phyloP scores from a whole-genome alignment of 2,113 vertebrate genomes.

The Toxotes chatareus region DNA sequence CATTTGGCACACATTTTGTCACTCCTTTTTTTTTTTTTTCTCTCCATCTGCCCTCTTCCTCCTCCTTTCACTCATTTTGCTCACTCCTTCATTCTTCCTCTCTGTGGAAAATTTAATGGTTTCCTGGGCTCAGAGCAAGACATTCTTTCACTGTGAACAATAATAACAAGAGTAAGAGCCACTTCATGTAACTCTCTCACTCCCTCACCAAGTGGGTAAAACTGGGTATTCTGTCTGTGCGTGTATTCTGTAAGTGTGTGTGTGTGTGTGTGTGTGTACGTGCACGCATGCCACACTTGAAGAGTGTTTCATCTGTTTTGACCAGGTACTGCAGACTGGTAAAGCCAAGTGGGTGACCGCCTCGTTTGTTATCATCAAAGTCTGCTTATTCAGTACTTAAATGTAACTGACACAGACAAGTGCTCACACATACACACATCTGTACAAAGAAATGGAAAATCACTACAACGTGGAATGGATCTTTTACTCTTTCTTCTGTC shows the following conservation, averaged over 20 bases:
- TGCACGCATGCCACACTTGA: constrained; percentile 34
- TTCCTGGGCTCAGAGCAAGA: constrained; percentile 80
- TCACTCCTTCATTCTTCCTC: constrained; percentile 66
- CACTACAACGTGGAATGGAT: constrained; percentile 18
- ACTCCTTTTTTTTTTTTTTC: constrained; percentile 57
- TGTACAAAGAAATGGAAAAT: constrained; percentile 50
- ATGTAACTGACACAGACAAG: constrained; percentile 34
- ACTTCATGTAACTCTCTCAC: constrained; percentile 73
- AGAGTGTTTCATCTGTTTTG: constrained; percentile 49
- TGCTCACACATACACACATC: constrained; percentile 21
- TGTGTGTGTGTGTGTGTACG: constrained; percentile 10
- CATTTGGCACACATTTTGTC: constrained; percentile 77
- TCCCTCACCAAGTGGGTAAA: constrained; percentile 40
- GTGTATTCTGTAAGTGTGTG: constrained; percentile 31
- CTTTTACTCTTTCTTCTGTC: neutral
- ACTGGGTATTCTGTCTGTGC: constrained; percentile 29
- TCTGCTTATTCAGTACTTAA: constrained; percentile 49
- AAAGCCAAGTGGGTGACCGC: constrained; percentile 40
- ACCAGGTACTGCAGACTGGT: constrained; percentile 48
- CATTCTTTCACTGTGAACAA: constrained; percentile 80
- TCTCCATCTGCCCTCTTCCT: constrained; percentile 73
- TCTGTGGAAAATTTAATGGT: constrained; percentile 82
- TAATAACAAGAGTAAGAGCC: constrained; percentile 76
- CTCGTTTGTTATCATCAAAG: constrained; percentile 63
- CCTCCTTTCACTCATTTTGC: constrained; percentile 63